Evolutionary conservation across 2,797 vertebrate species (phyloP), one percentile per base, ranked within the genome.

Genomic region (Clarias fuscus): DNA sequence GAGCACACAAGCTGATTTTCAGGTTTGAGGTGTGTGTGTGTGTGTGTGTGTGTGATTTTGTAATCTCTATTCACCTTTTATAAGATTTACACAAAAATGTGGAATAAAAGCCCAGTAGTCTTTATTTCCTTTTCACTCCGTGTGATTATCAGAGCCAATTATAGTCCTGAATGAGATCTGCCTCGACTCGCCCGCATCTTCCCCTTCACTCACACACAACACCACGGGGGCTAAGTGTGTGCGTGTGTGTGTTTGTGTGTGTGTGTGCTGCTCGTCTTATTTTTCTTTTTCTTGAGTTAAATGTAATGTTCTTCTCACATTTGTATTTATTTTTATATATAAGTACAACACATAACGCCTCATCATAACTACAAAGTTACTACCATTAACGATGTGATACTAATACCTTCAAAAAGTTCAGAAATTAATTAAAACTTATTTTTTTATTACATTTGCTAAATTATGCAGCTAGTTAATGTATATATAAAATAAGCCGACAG

Each of bases 121-220:
- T 17, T 65, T 65, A 4, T 70, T 18, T 72, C 5, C 37, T 72
- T 24, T 70, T 37, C 40, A 11, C 37, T 71, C 68, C 40, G 4
- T 43, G 43, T 76, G 48, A 79, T 79, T 62, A 79, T 62, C 77
- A 58, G 56, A 62, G 58, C 27, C 20, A 62, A 62, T 79, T 59
- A 79, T 14, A 33, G 56, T 40, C 33, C 58, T 59, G 77, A 79
- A 79, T 37, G 27, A 30, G 22, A 61, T 61, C 56, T 79, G 77
- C 62, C 77, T 30, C 58, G 5, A 79, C 77, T 30, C 33, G 77
- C 77, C 77, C 27, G 58, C 53, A 59, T 58, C 58, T 33, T 79
- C 58, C 58, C 13, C 27, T 58, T 24, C 33, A 72, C 43, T 61
- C 30, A 59, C n/a, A 27, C n/a, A 76, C 48, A 76, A 76, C 72